Evolutionary conservation across 1,140 invertebrate genomes (phyloP).

Genomic region (Drosophila sp.): DNA sequence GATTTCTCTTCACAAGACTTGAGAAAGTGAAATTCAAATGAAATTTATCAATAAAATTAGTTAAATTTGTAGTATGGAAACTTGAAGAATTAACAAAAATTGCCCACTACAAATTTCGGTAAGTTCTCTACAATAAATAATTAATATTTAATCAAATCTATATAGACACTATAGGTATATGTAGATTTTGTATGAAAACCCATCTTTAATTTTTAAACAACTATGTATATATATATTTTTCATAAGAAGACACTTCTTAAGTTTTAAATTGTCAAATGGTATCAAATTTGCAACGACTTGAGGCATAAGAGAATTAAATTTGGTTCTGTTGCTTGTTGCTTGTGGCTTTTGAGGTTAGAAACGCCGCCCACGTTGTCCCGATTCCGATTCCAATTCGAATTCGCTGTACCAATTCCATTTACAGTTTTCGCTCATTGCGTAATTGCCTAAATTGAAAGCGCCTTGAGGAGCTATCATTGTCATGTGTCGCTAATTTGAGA

Average conservation of each 20-base stretch:
- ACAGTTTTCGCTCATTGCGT: conserved; percentile 52
- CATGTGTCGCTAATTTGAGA: conserved; percentile 69
- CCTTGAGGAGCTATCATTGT: conserved; percentile 79
- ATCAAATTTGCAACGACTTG: neutral
- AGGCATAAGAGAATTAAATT: neutral
- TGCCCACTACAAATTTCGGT: no score
- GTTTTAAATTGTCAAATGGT: no score
- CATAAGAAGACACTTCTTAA: no score
- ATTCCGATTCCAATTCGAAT: conserved; percentile 16
- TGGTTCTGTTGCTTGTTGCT: conserved; percentile 6
- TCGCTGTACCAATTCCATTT: conserved; percentile 32
- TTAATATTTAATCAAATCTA: no score
- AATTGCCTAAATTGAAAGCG: conserved; percentile 80
- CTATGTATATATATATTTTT: no score
- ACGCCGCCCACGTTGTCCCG: conserved; percentile 33
- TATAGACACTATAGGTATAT: neutral
- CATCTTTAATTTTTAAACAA: neutral
- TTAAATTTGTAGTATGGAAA: no score
- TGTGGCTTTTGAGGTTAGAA: conserved; percentile 27
- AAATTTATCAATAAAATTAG: no score
- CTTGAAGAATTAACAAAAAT: no score
- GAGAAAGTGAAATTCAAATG: no score
- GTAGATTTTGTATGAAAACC: neutral
- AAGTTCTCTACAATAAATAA: no score
- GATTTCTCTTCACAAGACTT: no score